Evolutionary conservation across 2,113 vertebrate species (phyloP).

Genomic region (Otolemur garnettii): DNA sequence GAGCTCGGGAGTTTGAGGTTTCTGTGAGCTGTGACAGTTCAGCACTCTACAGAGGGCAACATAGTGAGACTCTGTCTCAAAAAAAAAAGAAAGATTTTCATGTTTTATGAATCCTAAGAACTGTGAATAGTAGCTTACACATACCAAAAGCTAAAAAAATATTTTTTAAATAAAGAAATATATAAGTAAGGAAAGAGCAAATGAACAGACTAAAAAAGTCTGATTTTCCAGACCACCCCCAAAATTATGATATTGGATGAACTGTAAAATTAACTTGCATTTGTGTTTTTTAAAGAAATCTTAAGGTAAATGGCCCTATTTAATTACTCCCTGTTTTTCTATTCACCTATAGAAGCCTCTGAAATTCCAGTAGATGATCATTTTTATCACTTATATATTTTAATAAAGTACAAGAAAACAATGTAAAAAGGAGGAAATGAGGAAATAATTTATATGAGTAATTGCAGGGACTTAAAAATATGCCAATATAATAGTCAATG

Average conservation of each 20-base stretch:
- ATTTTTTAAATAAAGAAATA: not conserved
- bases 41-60: too few relatives aligned
- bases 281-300: not conserved
- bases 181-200: not conserved
- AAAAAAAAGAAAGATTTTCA: not conserved
- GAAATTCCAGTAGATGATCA: not conserved
- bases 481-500: not conserved
- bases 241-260: not conserved
- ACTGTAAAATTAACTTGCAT: not conserved
- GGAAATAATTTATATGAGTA: not conserved
- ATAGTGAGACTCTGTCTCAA: too few relatives aligned
- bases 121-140: not conserved
- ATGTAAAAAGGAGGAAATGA: not conserved
- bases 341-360: not conserved
- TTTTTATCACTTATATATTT: not conserved
- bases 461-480: not conserved
- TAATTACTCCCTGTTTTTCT: not conserved
- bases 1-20: too few relatives aligned
- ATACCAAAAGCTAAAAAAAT: not conserved
- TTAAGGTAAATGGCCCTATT: not conserved
- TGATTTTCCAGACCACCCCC: not conserved
- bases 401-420: conserved; percentile 19
- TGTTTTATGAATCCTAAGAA: not conserved
- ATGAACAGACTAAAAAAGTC: not conserved
- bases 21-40: too few relatives aligned